Conservation (phyloP, 2,888 invertebrate species). For the Cheilosia vernalis region DNA sequence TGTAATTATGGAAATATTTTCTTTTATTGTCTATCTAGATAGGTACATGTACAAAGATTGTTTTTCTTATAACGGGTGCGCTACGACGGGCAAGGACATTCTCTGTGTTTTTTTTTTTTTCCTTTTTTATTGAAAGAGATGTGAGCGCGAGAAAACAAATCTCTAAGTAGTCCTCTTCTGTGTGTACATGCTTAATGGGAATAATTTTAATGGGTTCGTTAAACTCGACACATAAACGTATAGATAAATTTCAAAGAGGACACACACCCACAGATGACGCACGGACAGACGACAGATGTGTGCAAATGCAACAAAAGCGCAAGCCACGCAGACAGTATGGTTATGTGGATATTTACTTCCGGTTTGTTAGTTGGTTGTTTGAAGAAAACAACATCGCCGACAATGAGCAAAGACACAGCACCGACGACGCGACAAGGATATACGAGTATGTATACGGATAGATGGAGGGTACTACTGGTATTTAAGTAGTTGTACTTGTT, state of each 20-base stretch:
- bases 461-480: neutral
- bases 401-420: neutral
- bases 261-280: neutral
- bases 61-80: conserved; percentile 30
- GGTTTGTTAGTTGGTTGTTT: conserved; percentile 45
- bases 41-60: conserved; percentile 27
- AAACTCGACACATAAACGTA: conserved; percentile 27
- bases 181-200: conserved; percentile 17
- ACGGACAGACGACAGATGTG: neutral
- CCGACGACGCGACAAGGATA: neutral
- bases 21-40: neutral
- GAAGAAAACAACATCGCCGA: conserved; percentile 17
- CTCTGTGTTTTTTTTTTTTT: neutral
- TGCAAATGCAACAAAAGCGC: conserved; percentile 25
- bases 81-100: conserved; percentile 4
- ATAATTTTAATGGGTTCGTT: conserved; percentile 65
- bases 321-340: neutral
- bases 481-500: conserved; percentile 19
- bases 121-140: conserved; percentile 15
- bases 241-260: neutral
- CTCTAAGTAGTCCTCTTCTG: conserved; percentile 1
- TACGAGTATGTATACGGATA: neutral
- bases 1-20: conserved; percentile 54
- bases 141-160: conserved; percentile 1
- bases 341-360: conserved; percentile 46